Conservation (phyloP, 2,113 vertebrate genomes). For the Corynorhinus townsendii region DNA sequence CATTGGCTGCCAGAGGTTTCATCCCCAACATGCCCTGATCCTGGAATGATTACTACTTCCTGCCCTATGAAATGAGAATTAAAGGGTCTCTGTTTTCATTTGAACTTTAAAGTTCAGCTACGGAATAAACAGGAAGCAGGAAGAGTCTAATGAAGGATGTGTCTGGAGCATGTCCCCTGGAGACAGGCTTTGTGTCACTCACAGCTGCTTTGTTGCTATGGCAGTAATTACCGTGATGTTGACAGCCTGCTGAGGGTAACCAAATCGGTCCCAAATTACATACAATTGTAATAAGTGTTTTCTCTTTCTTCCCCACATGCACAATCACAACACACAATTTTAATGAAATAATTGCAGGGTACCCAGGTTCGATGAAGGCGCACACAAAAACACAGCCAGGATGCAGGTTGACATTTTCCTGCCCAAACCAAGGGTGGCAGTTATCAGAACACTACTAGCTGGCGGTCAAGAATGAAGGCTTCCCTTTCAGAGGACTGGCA, state of each 20-base stretch:
- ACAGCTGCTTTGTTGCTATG: constrained; percentile 11
- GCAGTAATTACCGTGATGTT: neutral
- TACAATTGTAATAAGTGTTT: constrained; percentile 24
- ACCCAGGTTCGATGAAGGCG: neutral
- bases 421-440: neutral
- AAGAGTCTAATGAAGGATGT: neutral
- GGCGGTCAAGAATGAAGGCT: neutral
- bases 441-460: neutral
- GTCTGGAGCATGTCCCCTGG: neutral
- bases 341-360: constrained; percentile 48
- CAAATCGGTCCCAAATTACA: constrained; percentile 40
- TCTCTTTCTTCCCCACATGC: constrained; percentile 23
- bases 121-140: neutral
- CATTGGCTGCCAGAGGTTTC: neutral
- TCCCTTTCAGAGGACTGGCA: neutral
- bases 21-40: neutral
- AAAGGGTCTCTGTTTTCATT: neutral
- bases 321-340: neutral
- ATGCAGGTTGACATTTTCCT: neutral
- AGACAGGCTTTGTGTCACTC: neutral
- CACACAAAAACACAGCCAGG: neutral
- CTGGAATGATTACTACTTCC: neutral
- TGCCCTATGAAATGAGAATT: neutral
- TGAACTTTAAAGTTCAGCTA: neutral
- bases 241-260: neutral